Evolutionary conservation across 2,113 vertebrate genomes (phyloP), one percentile per base, ranked within the genome.

Genomic region (Syrrhaptes paradoxus): DNA sequence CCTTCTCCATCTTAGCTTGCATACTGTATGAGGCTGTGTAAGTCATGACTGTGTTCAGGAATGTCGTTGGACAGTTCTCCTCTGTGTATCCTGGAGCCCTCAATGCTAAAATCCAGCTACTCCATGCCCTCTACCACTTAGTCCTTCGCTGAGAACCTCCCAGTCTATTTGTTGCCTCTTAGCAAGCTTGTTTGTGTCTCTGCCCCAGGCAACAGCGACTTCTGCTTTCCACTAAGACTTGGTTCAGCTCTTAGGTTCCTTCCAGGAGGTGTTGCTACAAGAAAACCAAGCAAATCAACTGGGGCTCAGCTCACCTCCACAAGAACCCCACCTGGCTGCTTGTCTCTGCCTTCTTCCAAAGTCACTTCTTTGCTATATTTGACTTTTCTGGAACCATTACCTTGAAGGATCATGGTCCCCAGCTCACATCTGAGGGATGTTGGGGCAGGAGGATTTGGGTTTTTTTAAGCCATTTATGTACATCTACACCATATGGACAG

Each of bases 231-330:
- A 28, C 9, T 13, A 55, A 87, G 38, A 11, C 46, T 81, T 2
- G 0, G n/a, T 85, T 51, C 81, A 66, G 13, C 28, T 59, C 43
- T 46, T 18, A 7, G 22, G 7, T 59, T 79, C 41, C 48, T 63
- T 68, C 0, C 0, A 51, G 80, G 52, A 63, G 17, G 5, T 0
- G 0, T 38, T 26, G 5, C 9, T 24, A 20, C 4, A 24, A 17
- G n/a, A 77, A 85, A 92, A 45, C 38, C 1, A 8, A 66, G 11
- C 19, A 84, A 77, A 74, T 29, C 48, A 71, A 11, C 51, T 22
- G 36, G 14, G 32, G 6, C 18, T 85, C 36, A 17, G 32, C 46
- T 87, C 51, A 77, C 15, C 32, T 68, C 31, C 9, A 0, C 34
- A 54, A 26, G 68, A 81, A 68, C 20, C 63, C 76, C 61, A 68